These are phyloP conservation scores for Tachypleus tridentatus DNA, from an alignment of 1,140 invertebrate genomes.

Conservation along the genomic window DNA sequence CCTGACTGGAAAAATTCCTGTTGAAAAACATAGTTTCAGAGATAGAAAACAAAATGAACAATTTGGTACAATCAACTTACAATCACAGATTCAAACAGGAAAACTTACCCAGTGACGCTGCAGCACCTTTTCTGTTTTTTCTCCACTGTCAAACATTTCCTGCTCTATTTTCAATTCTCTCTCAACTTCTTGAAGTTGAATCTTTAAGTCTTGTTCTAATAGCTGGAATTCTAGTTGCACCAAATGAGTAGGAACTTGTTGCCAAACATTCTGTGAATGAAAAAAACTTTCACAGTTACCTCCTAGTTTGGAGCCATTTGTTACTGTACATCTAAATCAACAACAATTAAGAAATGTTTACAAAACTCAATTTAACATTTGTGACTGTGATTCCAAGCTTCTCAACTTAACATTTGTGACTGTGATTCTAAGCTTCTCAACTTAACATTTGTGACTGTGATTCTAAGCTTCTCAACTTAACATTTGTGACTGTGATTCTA, in stretches of 20 bases:
- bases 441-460: too few species aligned
- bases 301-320: too few species aligned
- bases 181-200: slow-evolving; percentile 77
- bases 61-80: too few species aligned
- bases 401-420: too few species aligned
- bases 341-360: too few species aligned
- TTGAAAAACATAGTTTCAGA: not conserved
- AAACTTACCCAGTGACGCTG: slow-evolving; percentile 46
- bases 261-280: slow-evolving; percentile 47
- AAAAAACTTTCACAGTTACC: slow-evolving; percentile 3
- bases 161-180: slow-evolving; percentile 74
- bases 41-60: too few species aligned
- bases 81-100: slow-evolving; percentile 31
- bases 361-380: too few species aligned
- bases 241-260: slow-evolving; percentile 66
- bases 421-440: too few species aligned
- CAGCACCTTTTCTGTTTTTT: slow-evolving; percentile 62
- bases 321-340: too few species aligned
- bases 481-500: too few species aligned
- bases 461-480: too few species aligned
- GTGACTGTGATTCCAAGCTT: too few species aligned
- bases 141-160: slow-evolving; percentile 69
- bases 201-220: slow-evolving; percentile 69
- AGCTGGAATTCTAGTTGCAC: slow-evolving; percentile 77
- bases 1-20: slow-evolving; percentile 44